A percentile compares a stretch with the other conserved stretches of the same genome.
Conservation (phyloP, 2,888 invertebrate genomes). For the Pomacea canaliculata region DNA sequence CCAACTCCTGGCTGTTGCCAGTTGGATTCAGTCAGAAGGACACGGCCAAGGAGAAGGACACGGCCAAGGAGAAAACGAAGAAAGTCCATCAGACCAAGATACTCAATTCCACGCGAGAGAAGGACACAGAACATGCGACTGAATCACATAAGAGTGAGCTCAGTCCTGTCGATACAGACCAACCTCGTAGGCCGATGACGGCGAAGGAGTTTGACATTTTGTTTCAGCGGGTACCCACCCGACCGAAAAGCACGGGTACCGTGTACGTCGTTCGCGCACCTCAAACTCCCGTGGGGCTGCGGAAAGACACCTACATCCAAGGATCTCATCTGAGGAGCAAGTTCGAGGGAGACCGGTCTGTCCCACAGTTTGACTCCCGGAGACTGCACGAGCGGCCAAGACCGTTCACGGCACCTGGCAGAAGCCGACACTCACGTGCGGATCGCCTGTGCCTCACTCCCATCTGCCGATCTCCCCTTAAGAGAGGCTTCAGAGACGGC, state of each 20-base stretch:
- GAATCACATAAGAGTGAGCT: neutral
- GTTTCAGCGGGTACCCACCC: constrained; percentile 13
- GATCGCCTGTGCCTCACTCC: neutral
- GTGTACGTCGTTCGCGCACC: constrained; percentile 26
- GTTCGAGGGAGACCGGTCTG: neutral
- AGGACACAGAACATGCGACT: neutral
- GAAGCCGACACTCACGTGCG: neutral
- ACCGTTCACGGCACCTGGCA: constrained; percentile 22
- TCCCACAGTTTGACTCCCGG: neutral
- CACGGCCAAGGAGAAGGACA: neutral
- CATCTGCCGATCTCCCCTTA: neutral
- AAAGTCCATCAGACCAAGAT: too few species aligned
- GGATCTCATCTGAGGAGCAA: constrained; percentile 17
- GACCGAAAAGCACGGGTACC: constrained; percentile 28
- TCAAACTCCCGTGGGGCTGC: constrained; percentile 20
- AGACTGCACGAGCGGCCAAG: neutral
- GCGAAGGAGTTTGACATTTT: constrained; percentile 17
- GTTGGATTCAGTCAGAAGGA: constrained; percentile 22
- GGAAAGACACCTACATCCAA: constrained; percentile 22
- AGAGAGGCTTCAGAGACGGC: too few species aligned
- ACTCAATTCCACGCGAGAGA: neutral
- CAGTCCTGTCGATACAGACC: neutral
- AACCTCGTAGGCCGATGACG: neutral
- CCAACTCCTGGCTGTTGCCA: constrained; percentile 33
- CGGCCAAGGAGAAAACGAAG: constrained; percentile 2